Base-by-base conservation (phyloP, 2,113 vertebrate genomes). In the Mungos mungo region DNA sequence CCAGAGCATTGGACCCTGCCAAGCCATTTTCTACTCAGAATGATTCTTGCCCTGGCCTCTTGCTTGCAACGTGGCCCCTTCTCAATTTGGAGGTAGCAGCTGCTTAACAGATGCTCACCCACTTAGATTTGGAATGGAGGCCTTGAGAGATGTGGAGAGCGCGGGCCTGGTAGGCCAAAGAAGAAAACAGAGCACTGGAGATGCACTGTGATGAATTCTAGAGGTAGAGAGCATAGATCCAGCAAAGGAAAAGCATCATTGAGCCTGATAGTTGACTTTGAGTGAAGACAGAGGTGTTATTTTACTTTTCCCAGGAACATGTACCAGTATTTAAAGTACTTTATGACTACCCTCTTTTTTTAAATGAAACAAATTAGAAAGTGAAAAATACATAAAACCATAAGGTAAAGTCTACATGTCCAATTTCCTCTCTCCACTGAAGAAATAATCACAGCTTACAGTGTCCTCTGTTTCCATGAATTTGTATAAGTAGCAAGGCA, bases 1-100 rank as follows among this genome's bases (percentile, higher is more conserved):
- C 92, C 90, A 69, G 90, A 95, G 80, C 80, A n/a, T 10, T 12
- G 54, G 92, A 96, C 84, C 71, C 35, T 97, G 90, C 97, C 96
- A 97, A 97, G 71, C 66, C 71, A 88, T 97, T 97, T 96, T 93
- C 95, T 12, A 72, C 60, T 88, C 76, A 88, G 79, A 96, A 92
- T 90, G 96, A 95, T 88, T 95, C 84, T 97, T 95, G 52, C 66
- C 54, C 79, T 95, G 84, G 76, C 68, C 92, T 96, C 88, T 97
- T 95, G 80, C 65, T 97, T 94, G 71, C 47, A 83, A 38, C 0
- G 19, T 60, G 76, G 57, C 82, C 92, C 88, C 71, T 68, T 83
- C 81, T 97, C 90, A 93, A 29, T 93, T 97, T 96, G 82, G 77
- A 97, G 33, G 57, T 21, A 82, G 33, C 72, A 97, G 90, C 77